Evolutionary conservation across 2,113 vertebrate genomes (phyloP), one percentile per base, ranked within the genome.

Genomic region (Rhegmatorhina hoffmannsi): DNA sequence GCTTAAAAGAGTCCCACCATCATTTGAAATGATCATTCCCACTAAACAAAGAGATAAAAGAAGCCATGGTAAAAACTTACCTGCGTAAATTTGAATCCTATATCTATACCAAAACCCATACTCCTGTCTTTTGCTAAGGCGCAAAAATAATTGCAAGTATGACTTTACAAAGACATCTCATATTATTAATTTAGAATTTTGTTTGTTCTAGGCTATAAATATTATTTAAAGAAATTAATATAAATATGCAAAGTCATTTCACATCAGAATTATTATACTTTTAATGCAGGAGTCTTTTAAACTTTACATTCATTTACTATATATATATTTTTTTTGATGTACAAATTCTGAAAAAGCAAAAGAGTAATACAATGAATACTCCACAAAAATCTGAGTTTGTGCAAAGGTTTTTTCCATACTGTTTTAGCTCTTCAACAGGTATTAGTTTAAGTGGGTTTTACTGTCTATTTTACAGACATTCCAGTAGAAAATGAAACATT

Each of bases 401-500:
- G 60, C 40, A 74, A 82, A 31, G 72, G 40, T 17, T 81, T 44
- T 80, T 72, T 28, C 50, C 53, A 38, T 63, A 62, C 87, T 73
- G 26, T 73, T 92, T 84, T 55, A 90, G 84, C 62, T 44, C 83
- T 95, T 96, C 96, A 97, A 97, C 96, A 97, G 96, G 96, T 97
- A 96, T 96, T 95, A 90, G 64, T 95, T 95, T 93, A 96, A 96
- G 92, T 94, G 94, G 76, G 92, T 60, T 96, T 96, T 94, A 94
- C 94, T 94, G 89, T 95, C 96, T 96, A 29, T 88, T 97, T 95
- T 94, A 92, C 25, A 94, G 84, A 96, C 89, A 96, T 95, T 94
- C 90, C 76, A 69, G 64, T 62, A 94, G 96, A 96, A 97, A 97
- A 96, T 91, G 75, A 92, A 96, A 95, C 92, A 92, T 96, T 97